Evolutionary conservation across 2,888 invertebrate species (phyloP), one percentile per base, ranked within the genome.

Genomic region (Cheilosia impressa): DNA sequence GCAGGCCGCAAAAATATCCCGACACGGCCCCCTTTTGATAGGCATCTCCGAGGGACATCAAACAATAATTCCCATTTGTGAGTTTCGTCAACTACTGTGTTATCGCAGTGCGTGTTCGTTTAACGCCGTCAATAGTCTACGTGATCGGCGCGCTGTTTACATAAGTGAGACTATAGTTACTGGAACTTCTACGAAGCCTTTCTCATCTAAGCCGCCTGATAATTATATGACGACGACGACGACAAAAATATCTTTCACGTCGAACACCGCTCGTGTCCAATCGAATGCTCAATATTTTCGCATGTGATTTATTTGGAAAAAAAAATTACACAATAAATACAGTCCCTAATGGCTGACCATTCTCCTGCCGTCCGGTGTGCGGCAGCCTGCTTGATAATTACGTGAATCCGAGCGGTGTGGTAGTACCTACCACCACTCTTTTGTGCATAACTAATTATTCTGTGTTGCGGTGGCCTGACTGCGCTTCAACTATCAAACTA

Each of bases 401-500:
- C 68, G 63, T 78, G 62, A 78, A 62, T 53, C 50, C 65, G 68
- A 68, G 66, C 83, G 72, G 38, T 34, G 52, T 15, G 24, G 9
- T 13, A 22, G 52, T 24, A 52, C 13, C 6, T 63, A 57, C 43
- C 27, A 62, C 81, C 50, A 76, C 69, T 77, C 72, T 45, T 78
- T 68, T 78, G 50, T 78, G 83, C 83, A 83, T 83, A 83, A 52
- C 78, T 83, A 83, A 78, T 83, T 83, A 78, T 83, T 78, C 27
- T 68, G 66, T 55, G 65, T 55, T 58, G 71, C 50, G 65, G 78
- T 63, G 45, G 71, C 62, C 52, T 72, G 80, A 66, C 53, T 83
- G 81, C 76, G 85, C 85, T 72, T 85, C 85, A 81, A 80, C 85
- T 85, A 85, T 81, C 81, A 85, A 80, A 85, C 85, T 85, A 85